Base-by-base conservation (phyloP, 2,797 vertebrate species). In the Peromyscus melanophrys region DNA sequence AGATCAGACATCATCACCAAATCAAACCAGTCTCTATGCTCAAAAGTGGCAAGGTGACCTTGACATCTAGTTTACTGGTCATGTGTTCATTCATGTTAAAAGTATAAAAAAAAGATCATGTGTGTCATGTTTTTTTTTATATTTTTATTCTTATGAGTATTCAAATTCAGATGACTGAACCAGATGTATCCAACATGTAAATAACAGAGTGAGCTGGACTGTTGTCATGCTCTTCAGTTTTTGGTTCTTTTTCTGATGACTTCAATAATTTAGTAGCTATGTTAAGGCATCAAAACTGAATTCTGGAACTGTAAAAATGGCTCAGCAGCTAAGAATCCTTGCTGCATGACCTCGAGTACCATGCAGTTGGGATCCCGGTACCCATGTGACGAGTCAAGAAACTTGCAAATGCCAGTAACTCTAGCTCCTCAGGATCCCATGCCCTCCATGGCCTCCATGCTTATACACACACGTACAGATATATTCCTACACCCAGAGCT, bases 61-160 rank as follows among this genome's bases (percentile, higher is more conserved):
- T 34, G 17, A 46, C 75, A 3, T 91, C 19, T 43, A 87, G 17
- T 6, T 94, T 19, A 82, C 10, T 75, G 90, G 59, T 40, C 29
- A 61, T 81, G n/a, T 91, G 52, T 78, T 75, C 63, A 57, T 76
- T 89, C 23, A 75, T 19, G 17, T 76, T 92, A 57, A 95, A 92
- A 57, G 77, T 83, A 84, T 65, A 65, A 37, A 40, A 76, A 52
- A 52, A 71, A 4, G 25, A 85, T 81, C 25, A 65, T 55, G 49
- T 59, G 37, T 2, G n/a, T 71, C 14, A 5, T 25, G 17, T 34
- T 78, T 67, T 78, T 67, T 96, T 96, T 94, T 95, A 81, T 19
- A 16, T 34, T 77, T 95, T 76, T 86, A 90, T 69, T 43, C 43
- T 65, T 92, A 65, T 0, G 92, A 95, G 77, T 73, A 82, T 6